Base-by-base conservation (phyloP, 1,140 invertebrate species). In the Heliconius melpomene region DNA sequence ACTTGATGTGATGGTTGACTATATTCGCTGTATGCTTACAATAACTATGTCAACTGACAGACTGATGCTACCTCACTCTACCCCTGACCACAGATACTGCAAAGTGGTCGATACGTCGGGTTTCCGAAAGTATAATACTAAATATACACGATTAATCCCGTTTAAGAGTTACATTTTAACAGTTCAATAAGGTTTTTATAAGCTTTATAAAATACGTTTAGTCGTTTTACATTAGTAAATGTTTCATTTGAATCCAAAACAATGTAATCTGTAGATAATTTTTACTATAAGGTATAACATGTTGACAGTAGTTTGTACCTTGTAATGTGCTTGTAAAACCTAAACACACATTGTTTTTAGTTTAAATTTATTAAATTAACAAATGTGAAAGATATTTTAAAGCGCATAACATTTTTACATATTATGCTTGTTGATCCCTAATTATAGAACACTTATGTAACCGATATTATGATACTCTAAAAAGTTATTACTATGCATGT, bases 261-360 rank as follows among this genome's bases (percentile, higher is more conserved):
- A 60, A 75, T 32, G 5, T 46, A 46, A 46, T 46, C 40, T 16
- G 32, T 75, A 66, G n/a, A 75, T 26, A 23, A 66, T 66, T 60
- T 23, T 3, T 23, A 60, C n/a, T 60, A 11, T 60, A 60, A 60
- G 54, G n/a, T 20, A 66, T 66, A 26, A 26, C 26, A 57, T 23
- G 54, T 66, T 66, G 23, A 29, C 26, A 29, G 60, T 66, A 66
- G 26, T 66, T 66, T 29, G 20, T 26, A 66, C 60, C 23, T 66
- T 26, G 60, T 66, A 66, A 66, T 66, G 60, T 11, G 60, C 60
- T 66, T 66, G 13, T 66, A 29, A 66, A 66, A 66, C 60, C 23
- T 29, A 29, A 57, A 57, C 54, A 52, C 50, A 52, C 13, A 18
- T 52, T 57, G 54, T 57, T 57, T 57, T 57, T 9, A 23, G n/a